Conservation (phyloP, 2,888 invertebrate genomes). For the Seira sanloemensis region DNA sequence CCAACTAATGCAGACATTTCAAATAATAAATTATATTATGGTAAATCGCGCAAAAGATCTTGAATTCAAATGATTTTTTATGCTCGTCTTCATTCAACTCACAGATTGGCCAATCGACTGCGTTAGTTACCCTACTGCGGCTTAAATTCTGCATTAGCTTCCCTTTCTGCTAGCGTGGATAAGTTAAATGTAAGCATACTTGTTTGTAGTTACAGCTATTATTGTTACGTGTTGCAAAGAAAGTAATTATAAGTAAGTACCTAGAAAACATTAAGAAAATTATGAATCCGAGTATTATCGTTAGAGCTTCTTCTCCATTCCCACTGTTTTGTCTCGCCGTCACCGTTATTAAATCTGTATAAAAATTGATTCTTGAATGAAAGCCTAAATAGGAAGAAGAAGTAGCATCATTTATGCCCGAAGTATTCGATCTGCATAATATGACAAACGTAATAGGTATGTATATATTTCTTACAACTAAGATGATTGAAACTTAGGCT, state of each 20-base stretch:
- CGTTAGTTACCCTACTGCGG: no score
- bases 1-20: no score
- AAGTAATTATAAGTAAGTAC: not conserved
- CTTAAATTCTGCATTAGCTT: no score
- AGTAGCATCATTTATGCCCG: conserved; percentile 21
- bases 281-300: conserved; percentile 14
- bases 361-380: conserved; percentile 33
- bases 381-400: conserved; percentile 39
- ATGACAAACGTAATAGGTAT: not conserved
- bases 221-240: not conserved
- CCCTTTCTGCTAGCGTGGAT: no score
- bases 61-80: no score
- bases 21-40: no score
- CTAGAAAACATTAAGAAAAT: not conserved
- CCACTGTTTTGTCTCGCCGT: not conserved
- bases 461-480: not conserved
- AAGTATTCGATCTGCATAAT: not conserved
- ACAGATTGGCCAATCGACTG: no score
- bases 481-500: not conserved
- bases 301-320: not conserved
- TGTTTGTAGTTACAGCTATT: not conserved
- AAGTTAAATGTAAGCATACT: not conserved
- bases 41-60: no score
- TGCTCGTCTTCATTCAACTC: no score
- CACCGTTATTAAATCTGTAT: not conserved